phyloP scores from a whole-genome alignment of 2,797 vertebrate genomes.

The Typhlichthys eigenmanni region DNA sequence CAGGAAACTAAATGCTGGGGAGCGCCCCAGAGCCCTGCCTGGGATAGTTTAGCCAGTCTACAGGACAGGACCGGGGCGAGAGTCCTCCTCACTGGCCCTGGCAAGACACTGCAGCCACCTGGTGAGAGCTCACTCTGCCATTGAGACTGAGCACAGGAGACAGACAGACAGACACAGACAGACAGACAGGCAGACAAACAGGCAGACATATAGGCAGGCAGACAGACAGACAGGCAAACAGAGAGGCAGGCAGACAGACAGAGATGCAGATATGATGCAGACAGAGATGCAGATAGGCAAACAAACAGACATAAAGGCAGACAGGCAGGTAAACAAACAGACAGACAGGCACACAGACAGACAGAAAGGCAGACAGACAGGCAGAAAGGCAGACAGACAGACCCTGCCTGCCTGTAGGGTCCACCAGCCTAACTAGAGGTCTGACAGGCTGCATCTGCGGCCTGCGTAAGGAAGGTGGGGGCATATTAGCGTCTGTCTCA shows the following conservation, averaged over 20 bases:
- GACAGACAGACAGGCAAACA: too few relatives aligned
- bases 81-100: constrained; percentile 60
- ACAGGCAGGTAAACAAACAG: too few relatives aligned
- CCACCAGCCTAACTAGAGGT: constrained; percentile 73
- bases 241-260: too few relatives aligned
- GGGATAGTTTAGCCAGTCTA: constrained; percentile 86
- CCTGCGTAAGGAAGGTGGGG: constrained; percentile 88
- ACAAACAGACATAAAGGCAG: too few relatives aligned
- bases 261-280: too few relatives aligned
- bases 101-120: constrained; percentile 89
- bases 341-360: too few relatives aligned
- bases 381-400: constrained; percentile 13
- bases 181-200: background rate
- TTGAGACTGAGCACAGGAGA: constrained; percentile 86
- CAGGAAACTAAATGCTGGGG: constrained; percentile 92
- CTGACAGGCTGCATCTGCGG: constrained; percentile 98
- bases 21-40: constrained; percentile 83
- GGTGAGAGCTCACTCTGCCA: constrained; percentile 79
- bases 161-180: constrained; percentile 56
- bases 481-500: constrained; percentile 98
- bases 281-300: too few relatives aligned
- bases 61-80: constrained; percentile 40
- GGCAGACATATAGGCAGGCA: too few relatives aligned
- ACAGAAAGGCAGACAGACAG: background rate
- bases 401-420: constrained; percentile 58